phyloP scores from a whole-genome alignment of 2,888 invertebrate species.

The Diaperis boleti region DNA sequence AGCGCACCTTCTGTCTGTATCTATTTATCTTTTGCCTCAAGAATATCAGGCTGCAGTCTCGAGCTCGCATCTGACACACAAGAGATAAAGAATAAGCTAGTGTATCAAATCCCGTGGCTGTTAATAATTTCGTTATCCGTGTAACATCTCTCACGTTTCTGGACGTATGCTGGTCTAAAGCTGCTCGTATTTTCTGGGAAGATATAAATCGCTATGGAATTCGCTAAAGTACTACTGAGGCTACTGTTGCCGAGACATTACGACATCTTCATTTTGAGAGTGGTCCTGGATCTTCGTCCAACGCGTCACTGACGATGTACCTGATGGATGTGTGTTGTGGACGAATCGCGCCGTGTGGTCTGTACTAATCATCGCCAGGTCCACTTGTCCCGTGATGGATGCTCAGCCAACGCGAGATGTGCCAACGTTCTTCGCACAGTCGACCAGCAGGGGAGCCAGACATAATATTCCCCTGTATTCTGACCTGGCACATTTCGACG shows the following conservation, averaged over 20 bases:
- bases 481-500: not conserved
- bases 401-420: constrained; percentile 45
- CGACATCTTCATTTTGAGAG: constrained; percentile 46
- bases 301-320: constrained; percentile 31
- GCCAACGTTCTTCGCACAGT: constrained; percentile 44
- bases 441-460: constrained; percentile 31
- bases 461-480: not conserved
- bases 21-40: constrained; percentile 23
- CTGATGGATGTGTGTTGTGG: constrained; percentile 42
- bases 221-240: constrained; percentile 42
- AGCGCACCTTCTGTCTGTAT: constrained; percentile 15
- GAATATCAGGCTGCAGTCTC: constrained; percentile 6
- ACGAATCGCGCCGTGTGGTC: constrained; percentile 41
- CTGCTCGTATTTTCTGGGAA: constrained; percentile 33
- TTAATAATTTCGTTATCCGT: constrained; percentile 40
- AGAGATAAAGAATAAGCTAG: constrained; percentile 32
- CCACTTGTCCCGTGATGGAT: constrained; percentile 47
- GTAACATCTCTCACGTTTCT: constrained; percentile 33
- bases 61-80: constrained; percentile 27
- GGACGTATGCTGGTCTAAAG: constrained; percentile 10
- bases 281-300: constrained; percentile 28
- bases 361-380: constrained; percentile 33
- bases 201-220: constrained; percentile 46
- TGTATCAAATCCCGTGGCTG: constrained; percentile 40
- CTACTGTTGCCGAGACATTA: constrained; percentile 42